Evolutionary conservation across 2,113 vertebrate genomes (phyloP).

Genomic region (Chiloscyllium plagiosum): DNA sequence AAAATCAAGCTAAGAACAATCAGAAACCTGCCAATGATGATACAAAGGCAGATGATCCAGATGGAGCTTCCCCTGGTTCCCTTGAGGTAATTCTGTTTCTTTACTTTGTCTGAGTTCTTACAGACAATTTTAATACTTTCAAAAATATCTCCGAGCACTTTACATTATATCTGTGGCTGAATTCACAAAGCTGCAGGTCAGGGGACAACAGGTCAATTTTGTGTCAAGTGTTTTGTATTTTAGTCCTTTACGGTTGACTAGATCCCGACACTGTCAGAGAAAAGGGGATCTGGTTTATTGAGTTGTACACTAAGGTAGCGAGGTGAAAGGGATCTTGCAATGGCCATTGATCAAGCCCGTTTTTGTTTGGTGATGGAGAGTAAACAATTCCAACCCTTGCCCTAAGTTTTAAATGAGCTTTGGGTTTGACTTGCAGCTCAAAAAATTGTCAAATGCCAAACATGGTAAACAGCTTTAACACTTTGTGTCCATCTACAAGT

Average conservation of each 20-base stretch:
- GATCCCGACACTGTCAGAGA: neutral
- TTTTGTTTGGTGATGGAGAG: neutral
- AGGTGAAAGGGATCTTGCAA: neutral
- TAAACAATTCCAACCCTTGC: neutral
- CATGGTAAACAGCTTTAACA: neutral
- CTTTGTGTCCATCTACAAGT: neutral
- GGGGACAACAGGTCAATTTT: neutral
- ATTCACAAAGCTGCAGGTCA: neutral
- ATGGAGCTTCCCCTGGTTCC: constrained; percentile 67
- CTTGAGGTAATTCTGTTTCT: constrained; percentile 76
- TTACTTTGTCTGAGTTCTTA: neutral
- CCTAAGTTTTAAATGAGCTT: neutral
- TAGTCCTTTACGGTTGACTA: neutral
- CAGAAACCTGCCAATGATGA: constrained; percentile 54
- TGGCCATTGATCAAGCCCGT: neutral
- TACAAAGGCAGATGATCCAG: constrained; percentile 58
- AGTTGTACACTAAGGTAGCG: neutral
- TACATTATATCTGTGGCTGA: neutral
- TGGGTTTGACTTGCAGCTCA: neutral
- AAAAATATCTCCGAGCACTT: neutral
- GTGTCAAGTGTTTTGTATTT: neutral
- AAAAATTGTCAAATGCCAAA: neutral
- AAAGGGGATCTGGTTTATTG: neutral
- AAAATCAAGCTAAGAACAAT: constrained; percentile 56
- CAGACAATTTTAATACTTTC: neutral